These are phyloP conservation scores for Drosophila nasuta DNA, from an alignment of 1,140 invertebrate genomes.

Conservation along the genomic window DNA sequence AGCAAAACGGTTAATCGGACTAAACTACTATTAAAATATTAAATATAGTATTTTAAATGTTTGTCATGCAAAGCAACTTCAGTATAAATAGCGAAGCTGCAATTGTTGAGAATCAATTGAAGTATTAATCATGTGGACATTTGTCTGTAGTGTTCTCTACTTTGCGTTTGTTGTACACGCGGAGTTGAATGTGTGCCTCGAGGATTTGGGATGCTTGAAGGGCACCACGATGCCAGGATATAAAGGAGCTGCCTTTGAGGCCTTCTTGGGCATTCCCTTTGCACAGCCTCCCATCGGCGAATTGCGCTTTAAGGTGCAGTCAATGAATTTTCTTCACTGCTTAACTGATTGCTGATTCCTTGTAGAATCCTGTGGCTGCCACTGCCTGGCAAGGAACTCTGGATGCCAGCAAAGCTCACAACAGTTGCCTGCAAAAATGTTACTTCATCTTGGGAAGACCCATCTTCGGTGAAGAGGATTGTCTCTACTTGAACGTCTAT, in stretches of 20 bases:
- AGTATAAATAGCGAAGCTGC: not conserved
- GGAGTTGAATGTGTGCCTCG: conserved; percentile 66
- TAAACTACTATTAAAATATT: not conserved
- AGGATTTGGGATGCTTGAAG: conserved; percentile 61
- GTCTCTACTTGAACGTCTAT: conserved; percentile 88
- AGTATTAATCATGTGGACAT: conserved; percentile 4
- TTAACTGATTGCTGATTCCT: not conserved
- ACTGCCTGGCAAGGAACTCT: conserved; percentile 51
- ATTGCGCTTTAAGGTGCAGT: conserved; percentile 61
- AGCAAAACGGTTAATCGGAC: not conserved
- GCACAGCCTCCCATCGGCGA: conserved; percentile 70
- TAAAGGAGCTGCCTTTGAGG: conserved; percentile 51
- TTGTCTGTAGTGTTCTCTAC: not conserved
- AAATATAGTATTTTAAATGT: not conserved
- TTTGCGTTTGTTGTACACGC: not conserved
- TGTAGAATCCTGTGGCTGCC: conserved; percentile 66
- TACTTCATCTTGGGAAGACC: conserved; percentile 21
- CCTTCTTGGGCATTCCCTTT: conserved; percentile 79
- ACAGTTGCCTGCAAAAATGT: conserved; percentile 67
- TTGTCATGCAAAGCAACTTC: not conserved
- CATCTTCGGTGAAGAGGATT: conserved; percentile 86
- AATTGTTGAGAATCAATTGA: not conserved
- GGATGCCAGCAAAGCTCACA: conserved; percentile 46
- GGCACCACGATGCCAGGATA: conserved; percentile 59
- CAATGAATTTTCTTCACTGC: too few relatives aligned